These are phyloP conservation scores for Rhegmatorhina hoffmannsi DNA, from an alignment of 2,113 vertebrate genomes.

Conservation along the genomic window DNA sequence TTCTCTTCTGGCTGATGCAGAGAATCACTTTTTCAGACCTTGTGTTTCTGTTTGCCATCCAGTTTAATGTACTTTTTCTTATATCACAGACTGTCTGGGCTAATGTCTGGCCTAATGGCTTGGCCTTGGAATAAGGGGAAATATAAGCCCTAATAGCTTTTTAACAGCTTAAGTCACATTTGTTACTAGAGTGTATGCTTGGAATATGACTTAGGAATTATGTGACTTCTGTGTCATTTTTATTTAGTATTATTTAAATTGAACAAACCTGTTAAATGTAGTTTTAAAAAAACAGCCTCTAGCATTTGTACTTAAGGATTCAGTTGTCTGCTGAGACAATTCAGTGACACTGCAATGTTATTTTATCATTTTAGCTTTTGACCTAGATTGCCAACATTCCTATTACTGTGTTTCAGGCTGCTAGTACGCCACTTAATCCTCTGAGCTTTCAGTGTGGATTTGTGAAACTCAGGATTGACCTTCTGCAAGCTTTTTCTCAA, in stretches of 20 bases:
- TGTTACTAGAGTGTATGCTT: neutral
- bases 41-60: neutral
- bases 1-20: neutral
- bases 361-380: conserved; percentile 14
- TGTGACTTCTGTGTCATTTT: neutral
- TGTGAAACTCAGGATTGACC: conserved; percentile 96
- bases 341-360: neutral
- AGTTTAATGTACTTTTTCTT: neutral
- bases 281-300: neutral
- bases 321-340: neutral
- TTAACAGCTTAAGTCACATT: neutral
- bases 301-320: neutral
- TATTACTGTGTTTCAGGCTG: conserved; percentile 80
- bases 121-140: neutral
- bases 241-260: neutral
- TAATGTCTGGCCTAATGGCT: neutral
- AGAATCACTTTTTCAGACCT: neutral
- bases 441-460: conserved; percentile 97
- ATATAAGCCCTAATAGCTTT: neutral
- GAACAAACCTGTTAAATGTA: neutral
- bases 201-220: neutral
- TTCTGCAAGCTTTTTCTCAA: conserved; percentile 94
- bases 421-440: conserved; percentile 95
- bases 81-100: neutral
- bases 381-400: neutral